Evolutionary conservation across 2,888 invertebrate genomes (phyloP).

Genomic region (Pediacus dermestoides): DNA sequence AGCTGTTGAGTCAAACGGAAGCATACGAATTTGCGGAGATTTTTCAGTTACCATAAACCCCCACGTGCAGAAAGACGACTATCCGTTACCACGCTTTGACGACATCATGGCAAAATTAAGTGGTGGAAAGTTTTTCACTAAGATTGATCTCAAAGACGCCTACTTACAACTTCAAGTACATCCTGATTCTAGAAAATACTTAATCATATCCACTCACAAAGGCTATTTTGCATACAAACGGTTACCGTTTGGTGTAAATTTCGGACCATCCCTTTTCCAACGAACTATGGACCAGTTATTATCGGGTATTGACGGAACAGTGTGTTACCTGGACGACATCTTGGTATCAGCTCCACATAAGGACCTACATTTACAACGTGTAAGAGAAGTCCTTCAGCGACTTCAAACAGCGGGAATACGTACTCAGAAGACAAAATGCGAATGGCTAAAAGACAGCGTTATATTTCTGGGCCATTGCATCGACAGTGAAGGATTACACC

Average conservation of each 20-base stretch:
- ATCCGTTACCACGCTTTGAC: no score
- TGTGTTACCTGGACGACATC: constrained; percentile 10
- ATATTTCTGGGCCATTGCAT: constrained; percentile 11
- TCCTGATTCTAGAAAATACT: no score
- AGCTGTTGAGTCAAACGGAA: no score
- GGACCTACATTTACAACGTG: no score
- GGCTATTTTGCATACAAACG: constrained; percentile 34
- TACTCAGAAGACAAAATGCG: constrained; percentile 7
- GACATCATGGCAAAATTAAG: no score
- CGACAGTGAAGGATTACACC: constrained; percentile 4
- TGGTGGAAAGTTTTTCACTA: no score
- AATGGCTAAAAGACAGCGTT: background rate
- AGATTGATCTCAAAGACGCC: no score
- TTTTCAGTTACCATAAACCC: no score
- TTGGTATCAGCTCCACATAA: background rate
- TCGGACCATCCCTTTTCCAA: constrained; percentile 14
- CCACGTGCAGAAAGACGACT: no score
- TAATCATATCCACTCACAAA: constrained; percentile 38
- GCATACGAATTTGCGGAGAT: no score
- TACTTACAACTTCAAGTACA: no score
- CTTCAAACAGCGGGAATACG: constrained; percentile 5
- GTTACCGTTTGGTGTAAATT: constrained; percentile 26
- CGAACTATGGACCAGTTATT: constrained; percentile 10
- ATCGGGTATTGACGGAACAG: constrained; percentile 10
- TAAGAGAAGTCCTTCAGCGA: background rate